phyloP scores from a whole-genome alignment of 2,797 vertebrate genomes.

The Zalophus californianus region DNA sequence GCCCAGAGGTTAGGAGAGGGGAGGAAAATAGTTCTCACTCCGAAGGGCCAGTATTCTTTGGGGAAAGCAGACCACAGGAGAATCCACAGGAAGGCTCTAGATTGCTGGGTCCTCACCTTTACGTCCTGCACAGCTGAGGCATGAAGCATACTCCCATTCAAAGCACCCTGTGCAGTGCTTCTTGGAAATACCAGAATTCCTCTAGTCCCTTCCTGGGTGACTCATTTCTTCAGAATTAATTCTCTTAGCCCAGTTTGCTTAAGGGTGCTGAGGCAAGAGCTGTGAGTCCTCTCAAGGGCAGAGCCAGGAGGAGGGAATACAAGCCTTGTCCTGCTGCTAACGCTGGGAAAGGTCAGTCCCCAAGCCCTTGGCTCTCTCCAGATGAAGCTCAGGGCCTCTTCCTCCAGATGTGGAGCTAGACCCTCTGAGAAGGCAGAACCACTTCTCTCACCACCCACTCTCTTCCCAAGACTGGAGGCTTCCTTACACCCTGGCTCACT shows the following conservation, averaged over 20 bases:
- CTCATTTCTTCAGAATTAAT: neutral
- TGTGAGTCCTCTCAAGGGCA: neutral
- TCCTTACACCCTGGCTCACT: neutral
- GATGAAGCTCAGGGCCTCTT: neutral
- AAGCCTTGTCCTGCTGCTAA: neutral
- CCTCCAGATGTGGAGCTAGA: neutral
- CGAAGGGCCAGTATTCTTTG: neutral
- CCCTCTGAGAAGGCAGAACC: neutral
- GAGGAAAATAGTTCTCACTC: neutral
- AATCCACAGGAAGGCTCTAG: neutral
- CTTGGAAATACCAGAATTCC: slow-evolving; percentile 4
- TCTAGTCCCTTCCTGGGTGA: neutral
- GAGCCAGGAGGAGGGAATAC: neutral
- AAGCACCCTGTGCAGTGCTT: neutral
- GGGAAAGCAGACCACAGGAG: neutral
- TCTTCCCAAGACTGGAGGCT: neutral
- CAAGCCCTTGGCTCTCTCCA: neutral
- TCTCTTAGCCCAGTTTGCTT: neutral
- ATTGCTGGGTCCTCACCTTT: neutral
- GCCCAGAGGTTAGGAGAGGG: neutral
- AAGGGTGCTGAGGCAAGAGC: neutral
- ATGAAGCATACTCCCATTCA: neutral
- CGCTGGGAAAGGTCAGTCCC: neutral
- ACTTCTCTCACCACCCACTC: slow-evolving; percentile 6
- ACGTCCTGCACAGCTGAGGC: neutral